phyloP scores from a whole-genome alignment of 2,797 vertebrate genomes.

The Brachyrhaphis roseni region DNA sequence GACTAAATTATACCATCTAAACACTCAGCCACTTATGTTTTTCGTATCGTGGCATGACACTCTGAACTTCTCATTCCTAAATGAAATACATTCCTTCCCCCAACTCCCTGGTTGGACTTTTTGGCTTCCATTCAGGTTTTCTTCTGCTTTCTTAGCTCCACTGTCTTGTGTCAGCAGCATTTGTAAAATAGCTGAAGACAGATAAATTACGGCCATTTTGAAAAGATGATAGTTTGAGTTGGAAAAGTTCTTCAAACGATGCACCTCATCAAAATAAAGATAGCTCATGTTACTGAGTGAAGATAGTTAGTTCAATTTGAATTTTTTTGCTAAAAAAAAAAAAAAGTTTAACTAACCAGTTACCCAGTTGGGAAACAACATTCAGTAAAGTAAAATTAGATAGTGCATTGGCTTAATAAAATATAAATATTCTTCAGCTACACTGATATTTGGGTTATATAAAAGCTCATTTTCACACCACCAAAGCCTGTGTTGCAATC shows the following conservation, averaged over 20 bases:
- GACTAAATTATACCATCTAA: background rate
- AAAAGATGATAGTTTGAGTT: background rate
- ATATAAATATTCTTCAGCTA: background rate
- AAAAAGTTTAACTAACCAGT: background rate
- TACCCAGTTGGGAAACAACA: background rate
- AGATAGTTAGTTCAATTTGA: background rate
- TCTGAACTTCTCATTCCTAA: background rate
- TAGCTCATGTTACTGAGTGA: background rate
- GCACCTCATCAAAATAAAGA: background rate
- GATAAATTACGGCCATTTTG: conserved; percentile 12
- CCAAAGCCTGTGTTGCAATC: background rate
- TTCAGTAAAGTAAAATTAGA: background rate
- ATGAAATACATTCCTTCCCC: background rate
- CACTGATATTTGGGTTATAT: background rate
- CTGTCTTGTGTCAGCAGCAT: conserved; percentile 5
- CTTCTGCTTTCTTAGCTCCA: background rate
- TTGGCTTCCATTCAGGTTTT: conserved; percentile 3
- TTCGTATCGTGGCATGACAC: background rate
- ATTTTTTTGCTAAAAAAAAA: background rate
- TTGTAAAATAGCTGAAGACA: conserved; percentile 17
- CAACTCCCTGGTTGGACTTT: background rate
- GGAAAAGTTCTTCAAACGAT: background rate
- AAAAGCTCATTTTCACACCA: background rate
- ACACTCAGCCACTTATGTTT: background rate
- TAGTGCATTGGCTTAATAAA: background rate